These are phyloP conservation scores for Sicus ferrugineus DNA, from an alignment of 2,888 invertebrate species.

Conservation along the genomic window DNA sequence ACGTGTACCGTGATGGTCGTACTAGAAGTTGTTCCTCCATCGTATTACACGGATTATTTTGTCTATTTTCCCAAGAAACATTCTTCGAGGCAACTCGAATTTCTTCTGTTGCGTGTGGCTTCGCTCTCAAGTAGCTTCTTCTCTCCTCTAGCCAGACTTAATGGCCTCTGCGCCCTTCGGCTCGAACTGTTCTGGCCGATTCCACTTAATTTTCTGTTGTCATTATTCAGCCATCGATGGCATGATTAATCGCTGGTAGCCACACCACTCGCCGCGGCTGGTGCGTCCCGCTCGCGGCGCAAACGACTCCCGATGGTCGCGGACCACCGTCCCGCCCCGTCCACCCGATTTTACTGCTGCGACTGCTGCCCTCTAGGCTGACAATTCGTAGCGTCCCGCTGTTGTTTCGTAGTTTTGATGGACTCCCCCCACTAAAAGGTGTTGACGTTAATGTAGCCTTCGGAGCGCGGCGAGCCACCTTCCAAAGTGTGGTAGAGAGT, in stretches of 20 bases:
- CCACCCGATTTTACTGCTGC: background rate
- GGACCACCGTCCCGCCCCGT: background rate
- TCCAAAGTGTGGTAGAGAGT: background rate
- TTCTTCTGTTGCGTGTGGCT: background rate
- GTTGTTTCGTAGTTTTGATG: background rate
- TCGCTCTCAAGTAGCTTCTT: background rate
- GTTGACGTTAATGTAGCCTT: slow-evolving; percentile 41
- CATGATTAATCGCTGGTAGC: slow-evolving; percentile 32
- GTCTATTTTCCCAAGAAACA: no score
- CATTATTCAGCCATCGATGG: slow-evolving; percentile 34
- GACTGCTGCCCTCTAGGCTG: background rate
- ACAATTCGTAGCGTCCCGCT: background rate
- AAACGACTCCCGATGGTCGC: background rate
- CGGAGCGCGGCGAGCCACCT: background rate
- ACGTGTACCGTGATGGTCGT: no score
- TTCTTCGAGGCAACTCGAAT: background rate
- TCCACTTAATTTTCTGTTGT: slow-evolving; percentile 30
- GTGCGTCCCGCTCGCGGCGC: background rate
- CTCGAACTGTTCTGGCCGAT: slow-evolving; percentile 3
- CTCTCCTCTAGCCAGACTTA: background rate
- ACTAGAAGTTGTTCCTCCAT: no score
- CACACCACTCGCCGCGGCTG: background rate
- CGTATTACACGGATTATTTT: no score
- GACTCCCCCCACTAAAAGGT: slow-evolving; percentile 37
- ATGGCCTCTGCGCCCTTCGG: no score